Conservation (phyloP, 1,140 invertebrate species). For the Camponotus pennsylvanicus region DNA sequence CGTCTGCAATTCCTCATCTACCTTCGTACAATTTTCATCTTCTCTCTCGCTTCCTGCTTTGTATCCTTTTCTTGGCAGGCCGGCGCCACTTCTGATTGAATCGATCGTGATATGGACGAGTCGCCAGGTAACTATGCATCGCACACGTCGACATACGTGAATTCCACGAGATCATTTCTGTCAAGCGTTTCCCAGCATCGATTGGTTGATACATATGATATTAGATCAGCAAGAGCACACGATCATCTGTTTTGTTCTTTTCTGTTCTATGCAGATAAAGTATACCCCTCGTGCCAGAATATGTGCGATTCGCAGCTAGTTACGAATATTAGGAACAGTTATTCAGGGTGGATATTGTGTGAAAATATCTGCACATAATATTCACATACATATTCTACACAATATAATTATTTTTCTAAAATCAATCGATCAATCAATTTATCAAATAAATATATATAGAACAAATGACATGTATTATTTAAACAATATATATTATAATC, state of each 20-base stretch:
- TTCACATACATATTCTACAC: background rate
- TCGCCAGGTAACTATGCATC: constrained; percentile 58
- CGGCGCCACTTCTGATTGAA: constrained; percentile 83
- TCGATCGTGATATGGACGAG: constrained; percentile 72
- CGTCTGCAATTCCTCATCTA: constrained; percentile 6
- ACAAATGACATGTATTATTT: background rate
- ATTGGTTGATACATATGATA: constrained; percentile 68
- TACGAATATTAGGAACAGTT: background rate
- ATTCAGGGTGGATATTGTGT: background rate
- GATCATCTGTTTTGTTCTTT: constrained; percentile 65
- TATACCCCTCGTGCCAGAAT: constrained; percentile 36
- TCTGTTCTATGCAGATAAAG: constrained; percentile 19
- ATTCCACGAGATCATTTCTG: constrained; percentile 77
- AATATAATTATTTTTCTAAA: background rate
- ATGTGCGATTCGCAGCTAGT: constrained; percentile 9
- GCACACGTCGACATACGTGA: constrained; percentile 71
- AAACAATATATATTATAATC: background rate
- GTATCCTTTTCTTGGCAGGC: constrained; percentile 42
- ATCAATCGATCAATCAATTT: background rate
- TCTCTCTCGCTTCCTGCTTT: constrained; percentile 10
- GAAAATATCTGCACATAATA: background rate
- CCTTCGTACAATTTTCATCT: constrained; percentile 19
- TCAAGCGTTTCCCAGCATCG: constrained; percentile 72
- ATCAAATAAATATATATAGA: background rate
- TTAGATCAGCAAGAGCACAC: constrained; percentile 68